These are phyloP conservation scores for Montifringilla adamsi DNA, from an alignment of 2,113 vertebrate species.

Conservation along the genomic window DNA sequence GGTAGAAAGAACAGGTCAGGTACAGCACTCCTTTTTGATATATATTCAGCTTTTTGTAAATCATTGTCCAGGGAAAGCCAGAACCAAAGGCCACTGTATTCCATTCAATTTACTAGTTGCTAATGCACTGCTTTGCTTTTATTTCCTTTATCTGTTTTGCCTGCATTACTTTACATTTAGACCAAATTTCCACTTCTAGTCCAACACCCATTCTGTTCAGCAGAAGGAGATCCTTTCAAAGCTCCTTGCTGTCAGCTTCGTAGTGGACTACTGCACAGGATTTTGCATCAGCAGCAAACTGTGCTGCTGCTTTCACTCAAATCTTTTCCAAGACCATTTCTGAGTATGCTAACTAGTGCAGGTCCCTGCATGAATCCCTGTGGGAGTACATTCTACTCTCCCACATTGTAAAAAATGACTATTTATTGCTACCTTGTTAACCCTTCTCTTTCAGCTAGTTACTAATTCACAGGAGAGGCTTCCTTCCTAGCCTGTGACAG, in stretches of 20 bases:
- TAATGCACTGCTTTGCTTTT: background rate
- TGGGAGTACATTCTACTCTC: slow-evolving; percentile 17
- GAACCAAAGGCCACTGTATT: background rate
- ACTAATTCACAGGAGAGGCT: background rate
- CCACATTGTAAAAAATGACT: background rate
- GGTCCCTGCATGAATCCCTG: slow-evolving; percentile 35
- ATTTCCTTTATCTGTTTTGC: background rate
- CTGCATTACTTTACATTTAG: background rate
- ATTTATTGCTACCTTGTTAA: slow-evolving; percentile 32
- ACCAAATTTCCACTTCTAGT: background rate
- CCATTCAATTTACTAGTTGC: background rate
- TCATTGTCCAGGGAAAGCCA: background rate
- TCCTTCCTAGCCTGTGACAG: background rate
- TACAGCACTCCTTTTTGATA: background rate
- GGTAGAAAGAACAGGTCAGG: background rate
- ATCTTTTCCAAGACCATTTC: slow-evolving; percentile 15
- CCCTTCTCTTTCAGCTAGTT: background rate
- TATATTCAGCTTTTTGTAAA: background rate
- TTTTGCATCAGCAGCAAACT: slow-evolving; percentile 14
- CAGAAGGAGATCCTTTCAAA: background rate
- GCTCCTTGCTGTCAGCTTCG: background rate
- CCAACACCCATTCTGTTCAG: background rate
- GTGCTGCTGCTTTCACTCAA: background rate
- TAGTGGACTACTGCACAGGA: background rate
- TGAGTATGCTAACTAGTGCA: slow-evolving; percentile 27